Conservation (phyloP, 2,888 invertebrate genomes). For the Priocnemis perturbator region DNA sequence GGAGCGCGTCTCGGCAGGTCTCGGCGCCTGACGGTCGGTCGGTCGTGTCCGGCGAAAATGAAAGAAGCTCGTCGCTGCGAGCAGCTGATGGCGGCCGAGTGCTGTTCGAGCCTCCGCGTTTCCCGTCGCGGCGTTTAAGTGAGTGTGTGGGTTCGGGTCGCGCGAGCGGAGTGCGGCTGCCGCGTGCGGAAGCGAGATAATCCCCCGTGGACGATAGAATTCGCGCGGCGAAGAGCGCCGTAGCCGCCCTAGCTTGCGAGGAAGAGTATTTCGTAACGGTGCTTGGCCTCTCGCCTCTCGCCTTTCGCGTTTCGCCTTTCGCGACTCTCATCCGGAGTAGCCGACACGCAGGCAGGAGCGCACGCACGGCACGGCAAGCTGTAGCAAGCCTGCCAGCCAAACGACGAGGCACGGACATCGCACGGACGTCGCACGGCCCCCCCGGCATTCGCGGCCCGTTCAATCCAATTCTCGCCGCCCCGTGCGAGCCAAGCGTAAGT, state of each 20-base stretch:
- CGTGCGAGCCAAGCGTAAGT: slow-evolving; percentile 3
- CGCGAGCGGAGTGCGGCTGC: slow-evolving; percentile 28
- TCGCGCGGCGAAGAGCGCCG: slow-evolving; percentile 33
- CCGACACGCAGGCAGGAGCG: slow-evolving; percentile 48
- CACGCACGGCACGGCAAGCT: too few relatives aligned
- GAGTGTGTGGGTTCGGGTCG: slow-evolving; percentile 40
- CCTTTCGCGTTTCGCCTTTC: too few relatives aligned
- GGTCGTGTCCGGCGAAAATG: slow-evolving; percentile 61
- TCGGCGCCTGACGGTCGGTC: slow-evolving; percentile 60
- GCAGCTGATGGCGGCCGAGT: slow-evolving; percentile 73
- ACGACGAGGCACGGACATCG: slow-evolving; percentile 11
- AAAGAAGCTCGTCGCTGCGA: slow-evolving; percentile 66
- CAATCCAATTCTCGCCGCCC: slow-evolving; percentile 18
- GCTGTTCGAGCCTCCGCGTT: slow-evolving; percentile 62
- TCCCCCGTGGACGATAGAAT: slow-evolving; percentile 34
- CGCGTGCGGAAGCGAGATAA: slow-evolving; percentile 36
- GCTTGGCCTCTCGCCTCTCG: slow-evolving; percentile 46
- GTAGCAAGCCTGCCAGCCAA: slow-evolving; percentile 43
- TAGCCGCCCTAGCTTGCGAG: slow-evolving; percentile 23
- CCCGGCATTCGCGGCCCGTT: slow-evolving; percentile 16
- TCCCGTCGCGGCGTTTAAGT: slow-evolving; percentile 43
- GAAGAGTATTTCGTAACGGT: slow-evolving; percentile 62
- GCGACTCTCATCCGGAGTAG: too few relatives aligned
- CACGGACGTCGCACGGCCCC: too few relatives aligned
- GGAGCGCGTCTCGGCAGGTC: slow-evolving; percentile 55